Conservation (phyloP, 2,113 vertebrate species). For the Corythornis madagascariensis region DNA sequence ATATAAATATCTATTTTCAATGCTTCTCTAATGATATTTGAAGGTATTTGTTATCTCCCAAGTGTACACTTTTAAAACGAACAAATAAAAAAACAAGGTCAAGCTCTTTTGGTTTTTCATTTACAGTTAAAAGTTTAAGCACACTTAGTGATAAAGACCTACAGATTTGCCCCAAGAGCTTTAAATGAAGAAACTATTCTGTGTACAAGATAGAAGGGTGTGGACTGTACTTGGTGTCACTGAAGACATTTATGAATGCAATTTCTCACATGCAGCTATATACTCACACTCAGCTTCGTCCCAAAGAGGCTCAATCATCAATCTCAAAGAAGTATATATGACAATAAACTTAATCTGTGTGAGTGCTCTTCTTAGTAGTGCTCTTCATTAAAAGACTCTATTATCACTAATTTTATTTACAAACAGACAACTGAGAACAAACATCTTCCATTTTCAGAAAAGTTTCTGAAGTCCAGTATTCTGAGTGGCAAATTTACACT, state of each 20-base stretch:
- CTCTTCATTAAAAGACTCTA: neutral
- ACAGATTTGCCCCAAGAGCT: neutral
- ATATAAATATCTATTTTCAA: conserved; percentile 5
- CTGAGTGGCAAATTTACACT: neutral
- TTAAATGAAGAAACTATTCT: conserved; percentile 14
- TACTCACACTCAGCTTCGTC: neutral
- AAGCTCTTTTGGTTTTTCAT: neutral
- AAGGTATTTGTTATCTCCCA: neutral
- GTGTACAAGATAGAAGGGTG: neutral
- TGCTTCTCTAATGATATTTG: neutral
- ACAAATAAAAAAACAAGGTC: conserved; percentile 25
- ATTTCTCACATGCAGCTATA: neutral
- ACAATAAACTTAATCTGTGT: neutral
- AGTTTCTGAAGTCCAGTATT: neutral
- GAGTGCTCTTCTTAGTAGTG: neutral
- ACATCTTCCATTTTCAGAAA: neutral
- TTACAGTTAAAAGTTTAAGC: neutral
- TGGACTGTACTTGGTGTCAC: neutral
- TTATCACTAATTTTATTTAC: neutral
- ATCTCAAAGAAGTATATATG: neutral
- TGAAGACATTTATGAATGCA: neutral
- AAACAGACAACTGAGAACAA: neutral
- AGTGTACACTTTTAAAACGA: neutral
- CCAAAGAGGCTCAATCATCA: neutral
- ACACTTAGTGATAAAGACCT: neutral